These are phyloP conservation scores for Babyrousa celebensis DNA, from an alignment of 2,797 vertebrate species.

Conservation along the genomic window DNA sequence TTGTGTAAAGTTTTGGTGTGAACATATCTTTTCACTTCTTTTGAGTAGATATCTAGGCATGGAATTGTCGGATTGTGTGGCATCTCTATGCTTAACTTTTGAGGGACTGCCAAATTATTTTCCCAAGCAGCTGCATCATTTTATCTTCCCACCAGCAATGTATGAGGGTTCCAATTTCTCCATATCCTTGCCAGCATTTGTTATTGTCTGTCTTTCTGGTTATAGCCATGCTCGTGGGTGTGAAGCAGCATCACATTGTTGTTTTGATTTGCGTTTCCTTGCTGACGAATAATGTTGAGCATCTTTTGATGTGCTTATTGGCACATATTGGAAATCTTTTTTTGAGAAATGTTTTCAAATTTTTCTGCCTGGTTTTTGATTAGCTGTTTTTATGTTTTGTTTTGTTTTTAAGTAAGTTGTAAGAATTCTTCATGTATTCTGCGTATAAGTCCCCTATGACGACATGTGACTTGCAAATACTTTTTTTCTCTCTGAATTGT, in stretches of 20 bases:
- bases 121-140: not conserved
- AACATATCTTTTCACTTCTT: not conserved
- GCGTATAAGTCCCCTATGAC: conserved; percentile 2
- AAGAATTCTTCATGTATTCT: conserved; percentile 38
- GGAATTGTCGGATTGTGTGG: not conserved
- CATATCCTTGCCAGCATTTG: not conserved
- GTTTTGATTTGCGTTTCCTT: conserved; percentile 30
- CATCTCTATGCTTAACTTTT: conserved; percentile 57
- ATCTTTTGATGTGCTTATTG: not conserved
- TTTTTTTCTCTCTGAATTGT: not conserved
- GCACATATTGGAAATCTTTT: conserved; percentile 22
- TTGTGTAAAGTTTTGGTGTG: not conserved
- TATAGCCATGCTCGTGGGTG: not conserved
- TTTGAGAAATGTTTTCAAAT: conserved; percentile 49
- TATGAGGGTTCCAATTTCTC: conserved; percentile 14
- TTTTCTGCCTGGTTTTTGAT: conserved; percentile 37
- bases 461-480: conserved; percentile 18
- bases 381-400: not conserved
- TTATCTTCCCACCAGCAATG: conserved; percentile 3
- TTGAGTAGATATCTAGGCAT: conserved; percentile 30
- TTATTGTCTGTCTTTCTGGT: conserved; percentile 1
- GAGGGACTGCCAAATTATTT: conserved; percentile 48
- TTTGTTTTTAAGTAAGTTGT: not conserved
- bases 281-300: not conserved
- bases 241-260: not conserved